Base-by-base conservation (phyloP, 2,113 vertebrate genomes). In the Martes martes region DNA sequence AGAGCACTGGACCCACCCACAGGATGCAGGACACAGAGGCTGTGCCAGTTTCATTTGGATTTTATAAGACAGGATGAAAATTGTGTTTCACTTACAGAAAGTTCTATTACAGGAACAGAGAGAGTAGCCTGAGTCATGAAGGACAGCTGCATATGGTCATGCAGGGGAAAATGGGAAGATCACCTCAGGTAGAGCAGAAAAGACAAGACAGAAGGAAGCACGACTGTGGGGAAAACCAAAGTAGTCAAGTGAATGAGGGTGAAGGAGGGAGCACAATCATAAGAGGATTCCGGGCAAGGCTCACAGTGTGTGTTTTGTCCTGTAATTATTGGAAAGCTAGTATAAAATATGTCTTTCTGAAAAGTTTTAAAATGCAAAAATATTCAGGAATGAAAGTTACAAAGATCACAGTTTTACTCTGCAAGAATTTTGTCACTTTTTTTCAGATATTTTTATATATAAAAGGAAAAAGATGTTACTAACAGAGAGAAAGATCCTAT, bases 1-100 rank as follows among this genome's bases (percentile, higher is more conserved):
- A 95, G 28, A 63, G 14, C 31, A 18, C 61, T 28, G 63, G 67
- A 74, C 82, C 82, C 67, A 80, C 73, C 73, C 88, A 89, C 83
- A 74, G 87, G 87, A 86, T 94, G 52, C 78, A 50, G 52, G 67
- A 36, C n/a, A 11, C n/a, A 61, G 65, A 89, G n/a, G 67, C 39
- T 52, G 45, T 83, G 39, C 26, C 84, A 63, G 79, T 82, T 83
- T 61, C 85, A 74, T 81, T 61, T 83, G 55, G 84, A 63, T 92
- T 95, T 96, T 73, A 61, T 1, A 45, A 94, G 69, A 80, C 82
- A 89, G 50, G 71, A 73, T 74, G 28, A 94, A 90, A 67, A 93
- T 3, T 16, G 7, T 89, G 23, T 88, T 57, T 85, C 63, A 6
- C 78, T 86, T 92, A 6, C 16, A 82, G 36, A 89, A 61, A 94